phyloP scores from a whole-genome alignment of 2,888 invertebrate genomes.

The Drosophila gaucha region DNA sequence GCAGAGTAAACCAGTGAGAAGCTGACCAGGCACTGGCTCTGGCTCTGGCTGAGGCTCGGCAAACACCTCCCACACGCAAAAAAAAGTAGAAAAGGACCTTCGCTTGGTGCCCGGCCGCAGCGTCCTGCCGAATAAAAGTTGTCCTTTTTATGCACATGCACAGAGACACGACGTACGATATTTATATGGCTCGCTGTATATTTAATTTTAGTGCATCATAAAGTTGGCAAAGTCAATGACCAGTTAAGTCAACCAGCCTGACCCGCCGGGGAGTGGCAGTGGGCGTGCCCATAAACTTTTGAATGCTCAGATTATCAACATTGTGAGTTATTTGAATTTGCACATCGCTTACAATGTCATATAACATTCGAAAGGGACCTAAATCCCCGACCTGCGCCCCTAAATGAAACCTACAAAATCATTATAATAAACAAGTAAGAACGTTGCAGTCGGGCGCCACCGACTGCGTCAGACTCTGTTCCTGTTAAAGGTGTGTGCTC shows the following conservation, averaged over 20 bases:
- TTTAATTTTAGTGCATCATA: constrained; percentile 74
- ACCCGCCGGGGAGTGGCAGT: neutral
- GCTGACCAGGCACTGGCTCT: constrained; percentile 45
- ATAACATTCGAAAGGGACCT: constrained; percentile 56
- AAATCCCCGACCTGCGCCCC: constrained; percentile 31
- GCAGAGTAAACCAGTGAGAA: constrained; percentile 52
- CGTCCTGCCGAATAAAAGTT: constrained; percentile 61
- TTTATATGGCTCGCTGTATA: constrained; percentile 53
- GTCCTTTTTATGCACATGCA: constrained; percentile 42
- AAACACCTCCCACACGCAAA: neutral
- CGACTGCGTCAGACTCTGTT: too few relatives aligned
- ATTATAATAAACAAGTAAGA: constrained; percentile 31
- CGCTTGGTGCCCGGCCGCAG: neutral
- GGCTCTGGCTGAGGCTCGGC: neutral
- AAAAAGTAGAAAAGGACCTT: constrained; percentile 11
- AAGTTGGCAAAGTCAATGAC: constrained; percentile 77
- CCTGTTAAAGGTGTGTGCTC: too few relatives aligned
- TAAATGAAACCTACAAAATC: constrained; percentile 18
- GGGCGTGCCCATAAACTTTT: constrained; percentile 11
- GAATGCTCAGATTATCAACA: constrained; percentile 35
- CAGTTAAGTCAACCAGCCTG: constrained; percentile 72
- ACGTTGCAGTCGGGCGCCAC: too few relatives aligned
- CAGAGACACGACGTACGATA: constrained; percentile 31
- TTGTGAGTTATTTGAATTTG: constrained; percentile 62
- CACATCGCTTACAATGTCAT: constrained; percentile 60